Conservation (phyloP, 2,797 vertebrate species). For the Bovichtus variegatus region DNA sequence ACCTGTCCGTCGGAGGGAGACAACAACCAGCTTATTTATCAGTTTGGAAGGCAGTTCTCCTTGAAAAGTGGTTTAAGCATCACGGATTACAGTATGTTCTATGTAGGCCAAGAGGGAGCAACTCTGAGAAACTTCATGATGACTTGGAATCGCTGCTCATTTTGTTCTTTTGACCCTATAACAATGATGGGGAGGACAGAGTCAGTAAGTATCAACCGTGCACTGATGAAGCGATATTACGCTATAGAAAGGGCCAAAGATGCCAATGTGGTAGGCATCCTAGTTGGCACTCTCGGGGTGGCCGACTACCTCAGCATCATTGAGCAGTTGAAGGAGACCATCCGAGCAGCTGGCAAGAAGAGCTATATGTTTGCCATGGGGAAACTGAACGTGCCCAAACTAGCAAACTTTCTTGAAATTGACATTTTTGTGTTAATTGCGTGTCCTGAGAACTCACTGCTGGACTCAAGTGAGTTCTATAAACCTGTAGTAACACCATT, state of each 20-base stretch:
- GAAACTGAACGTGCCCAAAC: slow-evolving; percentile 93
- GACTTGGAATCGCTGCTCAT: slow-evolving; percentile 90
- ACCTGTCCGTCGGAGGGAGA: slow-evolving; percentile 18
- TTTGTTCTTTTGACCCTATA: slow-evolving; percentile 90
- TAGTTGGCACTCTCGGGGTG: slow-evolving; percentile 93
- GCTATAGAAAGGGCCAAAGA: slow-evolving; percentile 94
- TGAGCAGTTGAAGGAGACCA: slow-evolving; percentile 87
- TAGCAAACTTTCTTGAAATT: slow-evolving; percentile 96
- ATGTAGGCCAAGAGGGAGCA: slow-evolving; percentile 86
- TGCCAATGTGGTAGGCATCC: slow-evolving; percentile 91
- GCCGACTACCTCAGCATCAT: slow-evolving; percentile 88
- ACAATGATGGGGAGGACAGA: slow-evolving; percentile 82
- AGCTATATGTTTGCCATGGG: slow-evolving; percentile 95
- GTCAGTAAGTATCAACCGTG: slow-evolving; percentile 85
- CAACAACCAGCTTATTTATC: slow-evolving; percentile 51
- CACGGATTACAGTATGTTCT: slow-evolving; percentile 82
- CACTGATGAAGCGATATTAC: slow-evolving; percentile 92
- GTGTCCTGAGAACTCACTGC: slow-evolving; percentile 92
- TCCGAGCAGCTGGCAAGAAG: slow-evolving; percentile 90
- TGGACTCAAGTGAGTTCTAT: slow-evolving; percentile 90
- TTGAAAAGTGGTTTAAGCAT: slow-evolving; percentile 69
- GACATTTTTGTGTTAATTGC: slow-evolving; percentile 95
- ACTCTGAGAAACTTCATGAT: slow-evolving; percentile 92
- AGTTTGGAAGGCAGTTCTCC: slow-evolving; percentile 82
- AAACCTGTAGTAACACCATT: slow-evolving; percentile 91